Conservation (phyloP, 2,888 invertebrate genomes). For the Caradrina clavipalpis region DNA sequence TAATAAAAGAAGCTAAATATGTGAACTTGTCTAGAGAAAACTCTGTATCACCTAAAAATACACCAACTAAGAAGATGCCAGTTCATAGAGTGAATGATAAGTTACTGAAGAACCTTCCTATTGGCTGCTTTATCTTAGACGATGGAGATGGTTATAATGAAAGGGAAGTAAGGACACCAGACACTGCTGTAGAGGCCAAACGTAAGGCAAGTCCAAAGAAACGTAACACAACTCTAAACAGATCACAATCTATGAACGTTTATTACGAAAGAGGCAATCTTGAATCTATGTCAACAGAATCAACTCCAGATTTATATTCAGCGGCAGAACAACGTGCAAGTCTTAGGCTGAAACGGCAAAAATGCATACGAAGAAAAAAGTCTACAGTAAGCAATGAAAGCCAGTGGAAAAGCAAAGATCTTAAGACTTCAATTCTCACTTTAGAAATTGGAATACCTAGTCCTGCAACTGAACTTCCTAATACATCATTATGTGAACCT, state of each 20-base stretch:
- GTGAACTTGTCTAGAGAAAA: slow-evolving; percentile 86
- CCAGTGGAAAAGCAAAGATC: slow-evolving; percentile 74
- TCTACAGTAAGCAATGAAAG: slow-evolving; percentile 86
- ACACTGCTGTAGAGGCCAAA: slow-evolving; percentile 70
- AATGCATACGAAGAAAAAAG: slow-evolving; percentile 90
- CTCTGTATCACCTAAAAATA: slow-evolving; percentile 84
- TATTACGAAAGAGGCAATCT: slow-evolving; percentile 73
- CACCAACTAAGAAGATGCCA: slow-evolving; percentile 82
- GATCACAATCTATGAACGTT: slow-evolving; percentile 84
- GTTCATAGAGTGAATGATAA: slow-evolving; percentile 82
- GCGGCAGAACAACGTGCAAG: slow-evolving; percentile 75
- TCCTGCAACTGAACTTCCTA: slow-evolving; percentile 81
- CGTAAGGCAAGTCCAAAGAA: slow-evolving; percentile 61
- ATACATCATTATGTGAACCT: slow-evolving; percentile 80
- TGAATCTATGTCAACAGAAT: slow-evolving; percentile 77
- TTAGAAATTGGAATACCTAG: slow-evolving; percentile 87
- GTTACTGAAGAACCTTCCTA: slow-evolving; percentile 84
- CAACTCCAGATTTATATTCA: slow-evolving; percentile 83
- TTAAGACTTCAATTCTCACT: slow-evolving; percentile 80
- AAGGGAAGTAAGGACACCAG: slow-evolving; percentile 88
- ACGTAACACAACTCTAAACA: slow-evolving; percentile 68
- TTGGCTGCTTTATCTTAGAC: slow-evolving; percentile 87
- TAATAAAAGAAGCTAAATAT: slow-evolving; percentile 87
- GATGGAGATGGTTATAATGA: slow-evolving; percentile 88
- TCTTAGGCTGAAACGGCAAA: slow-evolving; percentile 89